These are phyloP conservation scores for Hormaphis cornu DNA, from an alignment of 1,140 invertebrate genomes.

Conservation along the genomic window DNA sequence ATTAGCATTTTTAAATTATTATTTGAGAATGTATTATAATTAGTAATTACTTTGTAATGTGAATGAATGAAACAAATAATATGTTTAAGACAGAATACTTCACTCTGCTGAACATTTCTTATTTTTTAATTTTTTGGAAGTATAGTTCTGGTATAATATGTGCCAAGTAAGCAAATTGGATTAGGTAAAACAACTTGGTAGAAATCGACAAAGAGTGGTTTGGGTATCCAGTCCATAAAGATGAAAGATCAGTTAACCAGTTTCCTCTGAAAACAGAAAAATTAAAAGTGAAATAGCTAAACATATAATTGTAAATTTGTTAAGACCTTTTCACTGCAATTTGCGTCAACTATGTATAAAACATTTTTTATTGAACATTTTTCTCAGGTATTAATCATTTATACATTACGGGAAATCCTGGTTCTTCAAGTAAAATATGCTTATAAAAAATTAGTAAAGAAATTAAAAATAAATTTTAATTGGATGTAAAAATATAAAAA, in stretches of 20 bases:
- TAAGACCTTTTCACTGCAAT: no score
- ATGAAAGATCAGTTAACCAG: conserved; percentile 53
- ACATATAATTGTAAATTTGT: no score
- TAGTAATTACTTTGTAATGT: conserved; percentile 81
- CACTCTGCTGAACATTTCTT: conserved; percentile 69
- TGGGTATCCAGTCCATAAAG: conserved; percentile 62
- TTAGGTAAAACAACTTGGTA: conserved; percentile 89
- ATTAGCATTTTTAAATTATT: background rate
- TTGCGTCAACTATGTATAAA: no score
- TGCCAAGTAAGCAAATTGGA: conserved; percentile 91
- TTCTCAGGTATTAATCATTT: no score
- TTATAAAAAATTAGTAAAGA: no score
- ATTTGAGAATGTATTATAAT: background rate
- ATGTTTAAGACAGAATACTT: conserved; percentile 70
- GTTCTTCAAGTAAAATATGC: no score
- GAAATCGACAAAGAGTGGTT: conserved; percentile 70
- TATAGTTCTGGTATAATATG: conserved; percentile 97
- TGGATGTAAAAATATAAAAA: no score
- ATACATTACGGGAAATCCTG: no score
- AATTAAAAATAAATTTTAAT: no score
- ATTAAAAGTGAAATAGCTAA: conserved; percentile 23
- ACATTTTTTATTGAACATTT: no score
- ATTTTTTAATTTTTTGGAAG: conserved; percentile 84
- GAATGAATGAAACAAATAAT: conserved; percentile 69
- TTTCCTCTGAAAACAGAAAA: conserved; percentile 50